Conservation (phyloP, 2,888 invertebrate species). For the Megastigmus dorsalis region DNA sequence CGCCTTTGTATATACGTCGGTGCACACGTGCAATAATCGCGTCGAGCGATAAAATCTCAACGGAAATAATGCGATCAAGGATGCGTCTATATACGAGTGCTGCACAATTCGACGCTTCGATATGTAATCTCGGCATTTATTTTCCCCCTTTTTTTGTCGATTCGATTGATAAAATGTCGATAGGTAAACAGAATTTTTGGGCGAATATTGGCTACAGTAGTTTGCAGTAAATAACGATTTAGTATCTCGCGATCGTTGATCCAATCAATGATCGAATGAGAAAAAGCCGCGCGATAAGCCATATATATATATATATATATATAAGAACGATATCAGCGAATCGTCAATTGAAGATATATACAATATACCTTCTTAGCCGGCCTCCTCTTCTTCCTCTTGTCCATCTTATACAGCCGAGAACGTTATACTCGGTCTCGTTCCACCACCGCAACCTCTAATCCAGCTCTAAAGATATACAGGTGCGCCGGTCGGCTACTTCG, state of each 20-base stretch:
- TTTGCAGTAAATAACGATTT: too few relatives aligned
- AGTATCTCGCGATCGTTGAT: too few relatives aligned
- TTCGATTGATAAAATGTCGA: not conserved
- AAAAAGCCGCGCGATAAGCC: too few relatives aligned
- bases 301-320: too few relatives aligned
- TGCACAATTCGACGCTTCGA: too few relatives aligned
- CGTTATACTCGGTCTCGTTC: too few relatives aligned
- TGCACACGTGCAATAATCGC: constrained; percentile 16
- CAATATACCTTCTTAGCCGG: constrained; percentile 57
- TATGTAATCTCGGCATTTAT: constrained; percentile 40
- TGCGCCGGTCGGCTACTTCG: too few relatives aligned
- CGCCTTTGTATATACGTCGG: too few relatives aligned
- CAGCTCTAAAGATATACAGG: too few relatives aligned
- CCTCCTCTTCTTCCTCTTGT: constrained; percentile 57
- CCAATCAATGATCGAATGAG: too few relatives aligned
- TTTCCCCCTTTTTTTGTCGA: constrained; percentile 43
- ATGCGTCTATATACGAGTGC: not conserved
- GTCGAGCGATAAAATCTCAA: constrained; percentile 15
- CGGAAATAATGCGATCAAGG: constrained; percentile 8
- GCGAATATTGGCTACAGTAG: too few relatives aligned
- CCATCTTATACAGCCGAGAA: constrained; percentile 52
- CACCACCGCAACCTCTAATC: not conserved
- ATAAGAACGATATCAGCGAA: not conserved
- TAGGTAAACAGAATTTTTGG: too few relatives aligned
- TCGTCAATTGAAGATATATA: constrained; percentile 2